These are phyloP conservation scores for Callipepla squamata DNA, from an alignment of 2,113 vertebrate genomes.

Conservation along the genomic window DNA sequence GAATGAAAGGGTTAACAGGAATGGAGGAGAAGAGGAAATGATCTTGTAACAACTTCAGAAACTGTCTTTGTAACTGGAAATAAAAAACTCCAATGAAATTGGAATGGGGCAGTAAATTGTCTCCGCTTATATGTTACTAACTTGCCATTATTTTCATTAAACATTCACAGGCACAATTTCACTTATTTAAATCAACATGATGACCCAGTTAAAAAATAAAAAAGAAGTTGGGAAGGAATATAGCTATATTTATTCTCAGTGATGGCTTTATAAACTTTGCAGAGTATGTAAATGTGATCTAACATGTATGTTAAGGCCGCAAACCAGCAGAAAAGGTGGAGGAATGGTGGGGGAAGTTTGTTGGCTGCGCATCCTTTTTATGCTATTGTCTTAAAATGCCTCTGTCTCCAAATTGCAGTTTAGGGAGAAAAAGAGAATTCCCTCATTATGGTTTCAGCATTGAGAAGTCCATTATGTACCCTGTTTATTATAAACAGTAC, in stretches of 20 bases:
- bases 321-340: background rate
- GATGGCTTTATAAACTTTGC: slow-evolving; percentile 43
- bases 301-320: background rate
- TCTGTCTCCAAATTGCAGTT: background rate
- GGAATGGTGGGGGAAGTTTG: background rate
- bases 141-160: slow-evolving; percentile 48
- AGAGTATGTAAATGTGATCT: background rate
- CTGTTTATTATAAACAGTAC: background rate
- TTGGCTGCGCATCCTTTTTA: background rate
- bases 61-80: background rate
- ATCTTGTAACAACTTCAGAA: background rate
- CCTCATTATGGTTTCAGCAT: background rate
- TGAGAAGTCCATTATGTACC: background rate
- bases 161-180: slow-evolving; percentile 4
- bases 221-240: slow-evolving; percentile 20
- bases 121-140: background rate
- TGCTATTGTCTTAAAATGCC: background rate
- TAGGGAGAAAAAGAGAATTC: background rate
- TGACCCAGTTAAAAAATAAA: slow-evolving; percentile 33
- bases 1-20: background rate
- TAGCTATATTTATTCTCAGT: slow-evolving; percentile 16
- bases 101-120: slow-evolving; percentile 38
- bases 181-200: slow-evolving; percentile 61
- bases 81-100: background rate
- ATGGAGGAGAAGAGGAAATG: background rate